Conservation (phyloP, 1,140 invertebrate species). For the Bombus difficillimus region DNA sequence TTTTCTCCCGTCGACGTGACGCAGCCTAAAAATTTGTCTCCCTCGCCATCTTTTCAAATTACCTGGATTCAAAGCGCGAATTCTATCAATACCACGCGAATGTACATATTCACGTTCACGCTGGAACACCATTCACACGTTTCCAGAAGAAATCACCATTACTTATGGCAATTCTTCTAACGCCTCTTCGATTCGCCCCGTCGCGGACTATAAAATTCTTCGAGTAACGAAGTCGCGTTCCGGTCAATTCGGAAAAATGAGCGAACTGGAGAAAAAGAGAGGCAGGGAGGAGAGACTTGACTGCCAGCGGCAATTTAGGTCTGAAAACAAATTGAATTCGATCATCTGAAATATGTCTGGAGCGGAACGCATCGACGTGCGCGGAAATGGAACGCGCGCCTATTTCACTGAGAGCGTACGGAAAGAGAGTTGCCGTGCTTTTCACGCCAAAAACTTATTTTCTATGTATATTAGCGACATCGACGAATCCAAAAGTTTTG, state of each 20-base stretch:
- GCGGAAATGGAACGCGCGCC: constrained; percentile 16
- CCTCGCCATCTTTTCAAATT: no score
- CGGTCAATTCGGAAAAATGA: constrained; percentile 17
- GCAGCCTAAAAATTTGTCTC: no score
- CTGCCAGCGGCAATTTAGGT: constrained; percentile 11
- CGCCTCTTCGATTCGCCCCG: no score
- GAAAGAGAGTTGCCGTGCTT: not conserved
- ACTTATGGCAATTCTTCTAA: not conserved
- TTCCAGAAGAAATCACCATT: not conserved
- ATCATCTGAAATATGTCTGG: constrained; percentile 37
- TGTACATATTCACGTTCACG: not conserved
- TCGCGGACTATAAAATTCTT: not conserved
- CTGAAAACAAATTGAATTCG: constrained; percentile 38
- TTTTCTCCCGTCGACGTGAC: not conserved
- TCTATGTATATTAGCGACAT: constrained; percentile 26
- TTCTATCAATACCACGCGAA: not conserved
- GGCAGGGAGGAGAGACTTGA: not conserved
- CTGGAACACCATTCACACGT: not conserved
- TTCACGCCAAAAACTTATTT: constrained; percentile 29
- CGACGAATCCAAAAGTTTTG: not conserved
- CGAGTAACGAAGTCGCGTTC: not conserved
- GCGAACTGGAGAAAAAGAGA: not conserved
- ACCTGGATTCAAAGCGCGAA: not conserved
- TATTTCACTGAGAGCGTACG: not conserved
- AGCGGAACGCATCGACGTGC: not conserved